Conservation (phyloP, 2,888 invertebrate genomes). For the Brachyopa scutellaris region DNA sequence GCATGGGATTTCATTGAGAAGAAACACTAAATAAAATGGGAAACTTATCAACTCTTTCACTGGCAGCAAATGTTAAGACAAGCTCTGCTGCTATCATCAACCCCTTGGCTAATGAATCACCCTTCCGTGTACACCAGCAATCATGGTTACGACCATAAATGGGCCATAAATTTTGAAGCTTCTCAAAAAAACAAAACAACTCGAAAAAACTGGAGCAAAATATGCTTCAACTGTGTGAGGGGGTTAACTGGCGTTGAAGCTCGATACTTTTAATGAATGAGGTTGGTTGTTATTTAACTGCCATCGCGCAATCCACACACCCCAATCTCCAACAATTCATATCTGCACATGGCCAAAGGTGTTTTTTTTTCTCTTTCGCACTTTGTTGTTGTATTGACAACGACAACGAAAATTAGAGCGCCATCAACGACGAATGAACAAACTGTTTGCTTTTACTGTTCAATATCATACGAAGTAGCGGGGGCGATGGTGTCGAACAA, state of each 20-base stretch:
- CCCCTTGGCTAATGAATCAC: slow-evolving; percentile 32
- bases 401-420: slow-evolving; percentile 59
- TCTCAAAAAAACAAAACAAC: neutral
- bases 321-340: slow-evolving; percentile 4
- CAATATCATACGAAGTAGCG: slow-evolving; percentile 36
- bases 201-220: slow-evolving; percentile 19
- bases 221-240: too few relatives aligned
- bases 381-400: slow-evolving; percentile 21
- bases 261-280: slow-evolving; percentile 43
- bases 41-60: slow-evolving; percentile 27
- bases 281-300: slow-evolving; percentile 44
- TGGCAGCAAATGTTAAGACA: slow-evolving; percentile 17
- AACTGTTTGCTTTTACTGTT: slow-evolving; percentile 29
- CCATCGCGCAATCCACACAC: slow-evolving; percentile 25
- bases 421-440: slow-evolving; percentile 29
- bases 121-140: neutral
- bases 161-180: slow-evolving; percentile 2
- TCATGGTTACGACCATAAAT: slow-evolving; percentile 7
- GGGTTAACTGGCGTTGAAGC: neutral
- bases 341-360: slow-evolving; percentile 62
- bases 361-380: slow-evolving; percentile 20
- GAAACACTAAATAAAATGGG: slow-evolving; percentile 28
- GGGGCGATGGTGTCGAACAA: slow-evolving; percentile 40
- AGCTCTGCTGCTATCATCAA: slow-evolving; percentile 9
- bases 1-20: slow-evolving; percentile 32